Evolutionary conservation across 2,888 invertebrate species (phyloP).

Genomic region (Heliconius charithonia): DNA sequence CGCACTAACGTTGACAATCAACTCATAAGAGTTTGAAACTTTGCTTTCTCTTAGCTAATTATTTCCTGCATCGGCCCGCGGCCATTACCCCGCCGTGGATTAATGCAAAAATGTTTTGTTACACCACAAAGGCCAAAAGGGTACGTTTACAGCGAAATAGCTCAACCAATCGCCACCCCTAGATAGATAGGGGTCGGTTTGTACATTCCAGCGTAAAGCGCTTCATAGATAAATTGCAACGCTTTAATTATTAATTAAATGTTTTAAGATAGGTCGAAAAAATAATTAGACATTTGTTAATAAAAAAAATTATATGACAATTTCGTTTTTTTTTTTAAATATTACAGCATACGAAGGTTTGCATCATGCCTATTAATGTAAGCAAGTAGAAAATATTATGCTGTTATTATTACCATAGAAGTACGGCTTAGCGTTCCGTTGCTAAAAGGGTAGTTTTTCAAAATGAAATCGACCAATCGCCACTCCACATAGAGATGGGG

Average conservation of each 20-base stretch:
- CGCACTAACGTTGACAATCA: slow-evolving; percentile 18
- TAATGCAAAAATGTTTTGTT: slow-evolving; percentile 74
- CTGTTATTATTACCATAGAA: slow-evolving; percentile 23
- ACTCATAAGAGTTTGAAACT: slow-evolving; percentile 14
- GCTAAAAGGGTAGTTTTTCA: slow-evolving; percentile 22
- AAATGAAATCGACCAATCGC: slow-evolving; percentile 28
- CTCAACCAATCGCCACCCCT: slow-evolving; percentile 68
- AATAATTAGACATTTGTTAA: neutral
- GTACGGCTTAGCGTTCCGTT: slow-evolving; percentile 20
- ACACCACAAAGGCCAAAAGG: slow-evolving; percentile 61
- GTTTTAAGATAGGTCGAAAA: neutral
- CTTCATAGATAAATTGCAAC: slow-evolving; percentile 66
- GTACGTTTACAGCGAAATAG: slow-evolving; percentile 69
- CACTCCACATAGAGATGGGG: slow-evolving; percentile 25
- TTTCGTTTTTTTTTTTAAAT: neutral
- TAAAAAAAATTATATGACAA: neutral
- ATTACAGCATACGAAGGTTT: neutral
- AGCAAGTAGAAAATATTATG: neutral
- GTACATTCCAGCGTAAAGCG: slow-evolving; percentile 64
- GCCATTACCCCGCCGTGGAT: slow-evolving; percentile 73
- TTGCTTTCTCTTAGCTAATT: slow-evolving; percentile 39
- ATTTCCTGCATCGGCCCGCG: slow-evolving; percentile 53
- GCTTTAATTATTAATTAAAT: slow-evolving; percentile 36
- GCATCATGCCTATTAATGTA: slow-evolving; percentile 1
- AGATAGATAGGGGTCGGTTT: slow-evolving; percentile 74